These are phyloP conservation scores for Daboia siamensis DNA, from an alignment of 2,113 vertebrate species.

Conservation along the genomic window DNA sequence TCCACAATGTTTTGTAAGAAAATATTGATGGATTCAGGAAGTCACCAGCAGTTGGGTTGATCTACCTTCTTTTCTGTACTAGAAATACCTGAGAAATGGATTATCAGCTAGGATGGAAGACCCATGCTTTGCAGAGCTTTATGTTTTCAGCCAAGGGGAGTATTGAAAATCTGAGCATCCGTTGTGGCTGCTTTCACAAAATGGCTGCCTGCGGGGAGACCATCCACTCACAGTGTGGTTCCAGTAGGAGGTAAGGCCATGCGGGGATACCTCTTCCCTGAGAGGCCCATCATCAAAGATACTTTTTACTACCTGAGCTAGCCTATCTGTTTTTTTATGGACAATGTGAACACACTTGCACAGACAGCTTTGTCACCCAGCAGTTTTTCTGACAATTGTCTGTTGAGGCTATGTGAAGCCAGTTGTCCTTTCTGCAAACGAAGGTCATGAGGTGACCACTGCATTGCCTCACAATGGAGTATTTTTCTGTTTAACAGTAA, in stretches of 20 bases:
- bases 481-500: not conserved
- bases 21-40: not conserved
- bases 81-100: not conserved
- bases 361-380: not conserved
- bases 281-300: not conserved
- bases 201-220: not conserved
- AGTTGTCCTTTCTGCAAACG: not conserved
- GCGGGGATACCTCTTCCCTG: not conserved
- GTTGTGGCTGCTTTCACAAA: not conserved
- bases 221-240: not conserved
- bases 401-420: not conserved
- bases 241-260: not conserved
- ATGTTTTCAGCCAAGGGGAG: not conserved
- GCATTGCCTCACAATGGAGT: not conserved
- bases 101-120: constrained; percentile 15
- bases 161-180: not conserved
- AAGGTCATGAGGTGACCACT: not conserved
- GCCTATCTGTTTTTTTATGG: not conserved
- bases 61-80: not conserved
- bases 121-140: not conserved
- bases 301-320: not conserved
- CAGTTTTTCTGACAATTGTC: not conserved
- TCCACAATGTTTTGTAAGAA: not conserved
- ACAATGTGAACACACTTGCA: not conserved
- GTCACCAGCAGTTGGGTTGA: not conserved